Evolutionary conservation across 1,140 invertebrate species (phyloP).

Genomic region (Caenorhabditis latens): DNA sequence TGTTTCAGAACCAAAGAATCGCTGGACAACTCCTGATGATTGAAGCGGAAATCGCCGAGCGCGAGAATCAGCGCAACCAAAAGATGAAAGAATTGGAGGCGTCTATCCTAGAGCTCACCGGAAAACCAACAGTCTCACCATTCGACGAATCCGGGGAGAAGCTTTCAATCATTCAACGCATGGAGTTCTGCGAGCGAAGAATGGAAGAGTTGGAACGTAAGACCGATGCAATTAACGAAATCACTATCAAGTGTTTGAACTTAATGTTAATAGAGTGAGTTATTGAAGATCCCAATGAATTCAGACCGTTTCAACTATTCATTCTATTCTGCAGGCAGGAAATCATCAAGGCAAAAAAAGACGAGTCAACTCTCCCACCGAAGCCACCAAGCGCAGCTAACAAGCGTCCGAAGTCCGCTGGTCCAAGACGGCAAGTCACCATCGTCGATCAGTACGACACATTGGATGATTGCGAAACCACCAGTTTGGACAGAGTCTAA

Average conservation of each 20-base stretch:
- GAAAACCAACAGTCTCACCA: slow-evolving; percentile 54
- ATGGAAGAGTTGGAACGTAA: slow-evolving; percentile 58
- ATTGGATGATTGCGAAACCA: slow-evolving; percentile 6
- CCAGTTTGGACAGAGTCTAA: slow-evolving; percentile 36
- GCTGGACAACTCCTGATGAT: slow-evolving; percentile 71
- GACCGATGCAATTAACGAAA: slow-evolving; percentile 23
- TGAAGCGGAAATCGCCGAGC: slow-evolving; percentile 69
- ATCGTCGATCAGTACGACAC: slow-evolving; percentile 20
- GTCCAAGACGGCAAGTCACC: neutral
- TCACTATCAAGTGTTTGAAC: slow-evolving; percentile 34
- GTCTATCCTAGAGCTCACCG: slow-evolving; percentile 48
- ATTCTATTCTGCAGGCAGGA: neutral
- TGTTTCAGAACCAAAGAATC: slow-evolving; percentile 63
- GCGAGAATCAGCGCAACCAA: slow-evolving; percentile 67
- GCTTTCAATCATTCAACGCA: slow-evolving; percentile 10
- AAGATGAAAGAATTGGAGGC: slow-evolving; percentile 64
- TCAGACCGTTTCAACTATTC: no score
- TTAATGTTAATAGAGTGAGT: slow-evolving; percentile 22
- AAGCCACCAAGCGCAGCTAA: neutral
- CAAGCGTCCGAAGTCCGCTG: neutral
- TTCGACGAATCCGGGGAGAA: slow-evolving; percentile 55
- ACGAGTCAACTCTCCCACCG: neutral
- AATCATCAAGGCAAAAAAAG: neutral
- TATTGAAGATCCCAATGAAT: neutral
- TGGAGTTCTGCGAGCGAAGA: slow-evolving; percentile 63